phyloP scores from a whole-genome alignment of 2,888 invertebrate species.

The Nyleta sp. region DNA sequence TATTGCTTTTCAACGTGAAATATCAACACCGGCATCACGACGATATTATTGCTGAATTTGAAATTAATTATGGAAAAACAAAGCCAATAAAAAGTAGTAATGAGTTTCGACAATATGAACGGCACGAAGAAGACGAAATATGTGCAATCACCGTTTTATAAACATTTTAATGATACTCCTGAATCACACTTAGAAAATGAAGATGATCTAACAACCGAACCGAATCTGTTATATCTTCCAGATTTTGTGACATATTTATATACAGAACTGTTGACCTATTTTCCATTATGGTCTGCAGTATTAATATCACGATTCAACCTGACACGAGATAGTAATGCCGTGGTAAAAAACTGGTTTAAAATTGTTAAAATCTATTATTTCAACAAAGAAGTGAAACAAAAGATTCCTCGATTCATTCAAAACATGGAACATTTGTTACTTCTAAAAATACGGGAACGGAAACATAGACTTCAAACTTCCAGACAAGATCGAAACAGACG shows the following conservation, averaged over 20 bases:
- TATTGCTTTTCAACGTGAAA: background rate
- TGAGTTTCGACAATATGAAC: background rate
- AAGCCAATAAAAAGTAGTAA: background rate
- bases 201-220: background rate
- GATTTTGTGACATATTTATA: background rate
- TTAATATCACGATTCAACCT: background rate
- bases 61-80: background rate
- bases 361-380: conserved; percentile 31
- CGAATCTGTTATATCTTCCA: background rate
- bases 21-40: background rate
- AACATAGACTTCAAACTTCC: background rate
- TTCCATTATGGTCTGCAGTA: conserved; percentile 3
- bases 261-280: background rate
- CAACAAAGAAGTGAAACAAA: conserved; percentile 18
- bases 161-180: background rate
- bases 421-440: conserved; percentile 9
- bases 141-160: conserved; percentile 2
- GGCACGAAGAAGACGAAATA: background rate
- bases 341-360: conserved; percentile 46
- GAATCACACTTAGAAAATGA: background rate
- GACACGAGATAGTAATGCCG: conserved; percentile 33
- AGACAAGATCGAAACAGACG: conserved; percentile 6
- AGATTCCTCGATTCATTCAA: conserved; percentile 28
- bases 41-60: background rate
- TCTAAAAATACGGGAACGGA: conserved; percentile 15